Conservation (phyloP, 92 coral and sea anemone species). For the Bergia puertoricense region DNA sequence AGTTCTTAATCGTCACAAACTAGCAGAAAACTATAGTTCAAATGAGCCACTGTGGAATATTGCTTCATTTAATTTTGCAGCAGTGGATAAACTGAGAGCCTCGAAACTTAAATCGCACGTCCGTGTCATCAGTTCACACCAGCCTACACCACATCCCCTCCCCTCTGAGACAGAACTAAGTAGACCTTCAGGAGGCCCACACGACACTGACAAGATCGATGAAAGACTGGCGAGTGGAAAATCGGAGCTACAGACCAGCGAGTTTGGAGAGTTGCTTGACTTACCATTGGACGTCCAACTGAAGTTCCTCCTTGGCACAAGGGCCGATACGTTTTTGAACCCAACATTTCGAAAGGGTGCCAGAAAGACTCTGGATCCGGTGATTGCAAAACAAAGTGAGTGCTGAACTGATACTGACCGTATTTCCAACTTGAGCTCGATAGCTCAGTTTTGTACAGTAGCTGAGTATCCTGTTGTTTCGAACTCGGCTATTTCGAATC, state of each 20-base stretch:
- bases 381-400: slow-evolving; percentile 51
- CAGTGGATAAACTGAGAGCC: slow-evolving; percentile 56
- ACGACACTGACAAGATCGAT: slow-evolving; percentile 10
- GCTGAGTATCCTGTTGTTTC: too few species aligned
- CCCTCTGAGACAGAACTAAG: slow-evolving; percentile 8
- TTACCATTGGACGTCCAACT: slow-evolving; percentile 87
- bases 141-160: slow-evolving; percentile 50
- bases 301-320: slow-evolving; percentile 65
- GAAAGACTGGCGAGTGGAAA: slow-evolving; percentile 44
- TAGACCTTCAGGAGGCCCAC: neutral
- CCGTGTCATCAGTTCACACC: slow-evolving; percentile 76
- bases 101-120: slow-evolving; percentile 65
- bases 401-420: neutral
- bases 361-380: slow-evolving; percentile 83
- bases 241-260: slow-evolving; percentile 61
- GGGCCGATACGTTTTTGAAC: slow-evolving; percentile 77
- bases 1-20: too few species aligned
- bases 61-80: slow-evolving; percentile 44
- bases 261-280: slow-evolving; percentile 75
- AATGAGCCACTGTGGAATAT: neutral
- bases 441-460: too few species aligned
- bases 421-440: too few species aligned
- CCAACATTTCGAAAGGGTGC: slow-evolving; percentile 94
- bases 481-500: too few species aligned
- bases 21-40: neutral